A percentile compares a stretch with the other conserved stretches of the same genome.
Conservation (phyloP, 2,797 vertebrate genomes). For the Pogoniulus pusillus region DNA sequence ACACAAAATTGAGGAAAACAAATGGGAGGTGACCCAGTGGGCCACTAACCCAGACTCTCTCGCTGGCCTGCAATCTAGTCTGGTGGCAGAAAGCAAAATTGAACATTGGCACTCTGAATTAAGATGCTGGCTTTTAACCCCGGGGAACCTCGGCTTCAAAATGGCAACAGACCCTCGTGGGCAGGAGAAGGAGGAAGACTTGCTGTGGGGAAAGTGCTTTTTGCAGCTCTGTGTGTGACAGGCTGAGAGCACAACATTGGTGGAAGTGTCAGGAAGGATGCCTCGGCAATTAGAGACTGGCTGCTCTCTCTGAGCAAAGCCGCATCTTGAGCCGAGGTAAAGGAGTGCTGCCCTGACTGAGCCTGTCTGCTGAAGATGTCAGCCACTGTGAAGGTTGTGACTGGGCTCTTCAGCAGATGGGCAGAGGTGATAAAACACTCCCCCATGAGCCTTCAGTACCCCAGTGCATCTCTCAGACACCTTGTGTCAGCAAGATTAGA, state of each 20-base stretch:
- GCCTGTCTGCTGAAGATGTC: background rate
- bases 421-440: background rate
- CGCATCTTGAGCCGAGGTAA: background rate
- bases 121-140: slow-evolving; percentile 83
- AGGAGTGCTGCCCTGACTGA: fast-evolving
- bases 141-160: slow-evolving; percentile 57
- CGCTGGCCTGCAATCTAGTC: slow-evolving; percentile 81
- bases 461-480: background rate
- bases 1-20: slow-evolving; percentile 88
- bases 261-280: background rate
- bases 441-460: background rate
- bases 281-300: background rate
- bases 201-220: background rate
- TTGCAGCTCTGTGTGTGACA: background rate
- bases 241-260: fast-evolving
- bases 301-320: background rate
- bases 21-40: slow-evolving; percentile 85
- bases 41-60: slow-evolving; percentile 81
- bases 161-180: slow-evolving; percentile 14
- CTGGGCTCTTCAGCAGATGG: background rate
- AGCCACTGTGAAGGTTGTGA: background rate
- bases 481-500: fast-evolving
- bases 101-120: slow-evolving; percentile 81
- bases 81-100: slow-evolving; percentile 82
- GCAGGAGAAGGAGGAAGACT: background rate